Conservation (phyloP, 2,888 invertebrate species). For the Sthenelais limicola region DNA sequence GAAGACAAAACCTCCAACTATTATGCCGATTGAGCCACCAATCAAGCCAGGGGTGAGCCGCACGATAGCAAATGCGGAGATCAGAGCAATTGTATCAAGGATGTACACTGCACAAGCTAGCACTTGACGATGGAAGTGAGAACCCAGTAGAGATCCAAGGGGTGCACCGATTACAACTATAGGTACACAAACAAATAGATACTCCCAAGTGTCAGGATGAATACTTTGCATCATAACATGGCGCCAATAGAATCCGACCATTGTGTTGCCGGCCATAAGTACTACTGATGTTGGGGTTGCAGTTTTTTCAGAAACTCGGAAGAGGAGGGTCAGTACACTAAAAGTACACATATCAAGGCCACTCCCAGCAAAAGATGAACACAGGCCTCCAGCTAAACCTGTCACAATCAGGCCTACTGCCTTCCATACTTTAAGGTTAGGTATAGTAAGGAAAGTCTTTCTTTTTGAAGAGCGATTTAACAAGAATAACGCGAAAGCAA, state of each 20-base stretch:
- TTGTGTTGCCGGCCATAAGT: constrained; percentile 58
- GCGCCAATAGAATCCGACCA: constrained; percentile 60
- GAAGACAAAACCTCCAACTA: constrained; percentile 39
- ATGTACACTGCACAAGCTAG: constrained; percentile 56
- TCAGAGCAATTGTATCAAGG: constrained; percentile 48
- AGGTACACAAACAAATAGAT: constrained; percentile 52
- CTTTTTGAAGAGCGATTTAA: constrained; percentile 62
- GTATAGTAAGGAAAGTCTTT: constrained; percentile 50
- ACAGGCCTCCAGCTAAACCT: constrained; percentile 62
- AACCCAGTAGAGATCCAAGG: constrained; percentile 55
- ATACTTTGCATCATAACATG: constrained; percentile 51
- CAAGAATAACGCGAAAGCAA: constrained; percentile 64
- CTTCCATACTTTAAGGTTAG: constrained; percentile 55
- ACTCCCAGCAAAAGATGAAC: constrained; percentile 64
- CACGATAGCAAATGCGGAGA: constrained; percentile 47
- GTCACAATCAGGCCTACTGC: constrained; percentile 55
- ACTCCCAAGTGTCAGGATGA: constrained; percentile 53
- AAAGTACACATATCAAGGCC: constrained; percentile 64
- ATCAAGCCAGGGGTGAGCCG: constrained; percentile 38
- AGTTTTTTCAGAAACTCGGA: constrained; percentile 56
- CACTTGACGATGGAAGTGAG: constrained; percentile 56
- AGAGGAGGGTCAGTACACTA: constrained; percentile 55
- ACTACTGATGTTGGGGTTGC: constrained; percentile 67
- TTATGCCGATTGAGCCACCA: constrained; percentile 25
- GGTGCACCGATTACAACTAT: constrained; percentile 55